Percentiles rank a stretch among this genome's conserved stretches.
phyloP scores from a whole-genome alignment of 1,140 invertebrate species.

The Stegodyphus dumicola region DNA sequence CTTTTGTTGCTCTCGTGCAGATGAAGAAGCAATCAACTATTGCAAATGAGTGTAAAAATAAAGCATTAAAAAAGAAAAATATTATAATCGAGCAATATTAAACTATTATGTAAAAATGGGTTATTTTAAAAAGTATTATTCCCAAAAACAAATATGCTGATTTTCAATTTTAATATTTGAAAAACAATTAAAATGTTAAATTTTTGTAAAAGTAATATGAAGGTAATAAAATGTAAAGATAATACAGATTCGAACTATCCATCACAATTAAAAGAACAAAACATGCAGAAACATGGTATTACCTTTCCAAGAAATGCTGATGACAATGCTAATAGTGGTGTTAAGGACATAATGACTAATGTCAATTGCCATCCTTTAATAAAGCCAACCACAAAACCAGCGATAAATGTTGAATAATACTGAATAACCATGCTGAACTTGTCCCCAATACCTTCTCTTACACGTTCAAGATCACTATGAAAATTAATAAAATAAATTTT shows the following conservation, averaged over 20 bases:
- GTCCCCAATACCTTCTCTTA: slow-evolving; percentile 73
- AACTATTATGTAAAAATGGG: neutral
- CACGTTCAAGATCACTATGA: slow-evolving; percentile 71
- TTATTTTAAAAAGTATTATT: neutral
- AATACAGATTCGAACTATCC: too few relatives aligned
- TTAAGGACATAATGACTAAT: slow-evolving; percentile 58
- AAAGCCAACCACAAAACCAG: slow-evolving; percentile 62
- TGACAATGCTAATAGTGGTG: slow-evolving; percentile 51
- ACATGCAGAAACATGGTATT: neutral
- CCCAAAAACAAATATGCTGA: neutral
- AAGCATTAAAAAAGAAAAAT: slow-evolving; percentile 63
- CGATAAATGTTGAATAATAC: slow-evolving; percentile 65
- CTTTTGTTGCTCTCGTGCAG: slow-evolving; percentile 60
- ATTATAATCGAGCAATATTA: neutral
- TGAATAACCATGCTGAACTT: slow-evolving; percentile 70
- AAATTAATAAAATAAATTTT: neutral
- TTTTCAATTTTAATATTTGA: too few relatives aligned
- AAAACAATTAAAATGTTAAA: too few relatives aligned
- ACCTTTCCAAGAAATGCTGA: slow-evolving; percentile 63
- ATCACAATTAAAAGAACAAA: too few relatives aligned
- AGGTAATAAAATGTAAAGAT: too few relatives aligned
- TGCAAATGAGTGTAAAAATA: neutral
- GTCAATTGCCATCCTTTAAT: slow-evolving; percentile 60
- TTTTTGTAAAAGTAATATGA: too few relatives aligned
- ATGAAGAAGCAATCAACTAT: slow-evolving; percentile 55